phyloP scores from a whole-genome alignment of 2,797 vertebrate genomes.

The Anguilla marmorata region DNA sequence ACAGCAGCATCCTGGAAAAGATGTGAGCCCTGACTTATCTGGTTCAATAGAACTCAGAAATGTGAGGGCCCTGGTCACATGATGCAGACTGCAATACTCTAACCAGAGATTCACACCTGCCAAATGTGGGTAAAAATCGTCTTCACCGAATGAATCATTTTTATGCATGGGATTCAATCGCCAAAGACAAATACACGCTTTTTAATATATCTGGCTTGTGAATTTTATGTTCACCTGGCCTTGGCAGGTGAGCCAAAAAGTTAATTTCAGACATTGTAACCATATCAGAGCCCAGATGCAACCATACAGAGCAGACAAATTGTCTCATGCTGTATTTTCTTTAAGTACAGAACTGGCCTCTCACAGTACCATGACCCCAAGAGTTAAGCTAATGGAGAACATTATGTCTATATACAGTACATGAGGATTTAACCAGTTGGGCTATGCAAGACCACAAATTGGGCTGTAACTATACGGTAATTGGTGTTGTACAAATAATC shows the following conservation, averaged over 20 bases:
- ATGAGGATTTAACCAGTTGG: conserved; percentile 1
- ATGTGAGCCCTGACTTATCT: neutral
- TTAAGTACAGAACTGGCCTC: neutral
- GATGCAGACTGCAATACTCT: neutral
- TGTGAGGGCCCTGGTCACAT: neutral
- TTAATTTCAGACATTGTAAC: neutral
- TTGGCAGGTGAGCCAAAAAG: too few relatives aligned
- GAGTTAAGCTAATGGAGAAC: conserved; percentile 18
- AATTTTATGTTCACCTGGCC: too few relatives aligned
- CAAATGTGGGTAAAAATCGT: too few relatives aligned
- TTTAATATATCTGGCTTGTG: too few relatives aligned
- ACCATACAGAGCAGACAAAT: neutral
- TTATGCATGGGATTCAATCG: too few relatives aligned
- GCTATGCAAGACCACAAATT: neutral
- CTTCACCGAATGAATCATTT: too few relatives aligned
- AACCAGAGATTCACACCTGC: too few relatives aligned
- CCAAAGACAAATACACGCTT: too few relatives aligned
- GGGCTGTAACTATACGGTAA: conserved; percentile 22
- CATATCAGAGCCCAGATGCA: neutral
- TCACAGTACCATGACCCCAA: neutral
- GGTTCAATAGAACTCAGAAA: neutral
- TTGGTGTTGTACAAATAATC: conserved; percentile 19
- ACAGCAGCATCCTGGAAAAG: neutral
- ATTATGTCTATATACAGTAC: neutral
- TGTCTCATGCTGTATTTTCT: neutral